Conservation (phyloP, 2,797 vertebrate genomes). For the Girardinus metallicus region DNA sequence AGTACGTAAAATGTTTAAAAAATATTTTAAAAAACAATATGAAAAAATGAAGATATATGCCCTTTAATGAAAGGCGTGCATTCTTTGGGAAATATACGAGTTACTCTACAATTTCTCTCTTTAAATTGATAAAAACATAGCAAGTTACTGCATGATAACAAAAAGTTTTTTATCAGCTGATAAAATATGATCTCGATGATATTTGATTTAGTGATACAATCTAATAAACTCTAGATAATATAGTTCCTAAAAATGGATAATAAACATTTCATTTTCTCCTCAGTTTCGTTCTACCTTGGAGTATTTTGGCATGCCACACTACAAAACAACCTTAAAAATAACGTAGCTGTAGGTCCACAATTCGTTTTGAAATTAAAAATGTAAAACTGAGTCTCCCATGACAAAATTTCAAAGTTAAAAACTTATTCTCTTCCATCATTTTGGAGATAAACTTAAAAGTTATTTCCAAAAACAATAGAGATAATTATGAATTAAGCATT, state of each 20-base stretch:
- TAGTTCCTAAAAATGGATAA: conserved; percentile 50
- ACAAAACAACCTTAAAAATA: conserved; percentile 51
- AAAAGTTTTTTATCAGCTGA: conserved; percentile 22
- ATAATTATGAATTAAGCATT: conserved; percentile 33
- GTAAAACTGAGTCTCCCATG: conserved; percentile 6
- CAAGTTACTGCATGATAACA: conserved; percentile 39
- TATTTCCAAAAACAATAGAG: conserved; percentile 26
- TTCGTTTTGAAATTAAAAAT: not conserved
- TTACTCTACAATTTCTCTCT: conserved; percentile 15
- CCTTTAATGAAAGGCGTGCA: conserved; percentile 23
- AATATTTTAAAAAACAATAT: not conserved
- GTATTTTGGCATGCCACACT: conserved; percentile 61
- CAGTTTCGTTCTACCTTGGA: conserved; percentile 16
- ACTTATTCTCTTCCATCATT: conserved; percentile 24
- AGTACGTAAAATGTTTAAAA: not conserved
- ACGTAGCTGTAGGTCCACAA: conserved; percentile 20
- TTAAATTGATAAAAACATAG: conserved; percentile 39
- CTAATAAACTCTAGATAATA: conserved; percentile 59
- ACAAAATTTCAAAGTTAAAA: conserved; percentile 14
- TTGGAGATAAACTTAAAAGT: conserved; percentile 23
- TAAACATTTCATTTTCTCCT: conserved; percentile 38
- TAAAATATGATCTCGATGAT: conserved; percentile 40
- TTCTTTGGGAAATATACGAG: conserved; percentile 52
- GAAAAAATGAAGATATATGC: conserved; percentile 8
- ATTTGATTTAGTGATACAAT: conserved; percentile 48